phyloP scores from a whole-genome alignment of 2,113 vertebrate genomes.

The Centropus bengalensis region DNA sequence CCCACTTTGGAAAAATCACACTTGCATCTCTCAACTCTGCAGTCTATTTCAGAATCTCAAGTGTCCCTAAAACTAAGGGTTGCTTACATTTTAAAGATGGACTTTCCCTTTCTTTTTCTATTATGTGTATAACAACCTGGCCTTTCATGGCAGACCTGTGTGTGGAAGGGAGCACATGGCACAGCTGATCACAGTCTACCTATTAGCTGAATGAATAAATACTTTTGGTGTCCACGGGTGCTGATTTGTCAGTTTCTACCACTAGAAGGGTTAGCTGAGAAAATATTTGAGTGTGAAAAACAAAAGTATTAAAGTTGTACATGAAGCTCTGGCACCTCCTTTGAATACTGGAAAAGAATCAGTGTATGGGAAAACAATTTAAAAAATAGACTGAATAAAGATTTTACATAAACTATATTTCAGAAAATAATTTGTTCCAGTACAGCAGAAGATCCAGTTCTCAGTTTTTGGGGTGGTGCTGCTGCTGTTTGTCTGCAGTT shows the following conservation, averaged over 20 bases:
- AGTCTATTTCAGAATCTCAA: not conserved
- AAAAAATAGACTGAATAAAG: not conserved
- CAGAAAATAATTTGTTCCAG: not conserved
- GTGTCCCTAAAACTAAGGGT: not conserved
- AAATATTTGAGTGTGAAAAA: not conserved
- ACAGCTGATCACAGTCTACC: not conserved
- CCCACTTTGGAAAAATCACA: not conserved
- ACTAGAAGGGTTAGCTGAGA: not conserved
- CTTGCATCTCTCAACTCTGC: fast-evolving
- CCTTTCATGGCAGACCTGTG: not conserved
- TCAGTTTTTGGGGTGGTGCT: not conserved
- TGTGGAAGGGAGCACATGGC: not conserved
- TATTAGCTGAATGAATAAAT: not conserved
- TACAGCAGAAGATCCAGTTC: not conserved
- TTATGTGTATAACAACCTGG: not conserved
- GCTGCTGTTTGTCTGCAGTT: not conserved
- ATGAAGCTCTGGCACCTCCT: not conserved
- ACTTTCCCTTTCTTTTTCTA: not conserved
- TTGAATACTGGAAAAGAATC: not conserved
- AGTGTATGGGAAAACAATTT: not conserved
- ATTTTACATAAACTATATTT: not conserved
- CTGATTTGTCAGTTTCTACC: not conserved
- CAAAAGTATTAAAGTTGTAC: not conserved
- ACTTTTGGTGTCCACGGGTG: not conserved
- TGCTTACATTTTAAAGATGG: not conserved